Percentiles rank a stretch among this genome's conserved stretches.
phyloP scores from a whole-genome alignment of 1,140 invertebrate species.

The Venustaconcha ellipsiformis region DNA sequence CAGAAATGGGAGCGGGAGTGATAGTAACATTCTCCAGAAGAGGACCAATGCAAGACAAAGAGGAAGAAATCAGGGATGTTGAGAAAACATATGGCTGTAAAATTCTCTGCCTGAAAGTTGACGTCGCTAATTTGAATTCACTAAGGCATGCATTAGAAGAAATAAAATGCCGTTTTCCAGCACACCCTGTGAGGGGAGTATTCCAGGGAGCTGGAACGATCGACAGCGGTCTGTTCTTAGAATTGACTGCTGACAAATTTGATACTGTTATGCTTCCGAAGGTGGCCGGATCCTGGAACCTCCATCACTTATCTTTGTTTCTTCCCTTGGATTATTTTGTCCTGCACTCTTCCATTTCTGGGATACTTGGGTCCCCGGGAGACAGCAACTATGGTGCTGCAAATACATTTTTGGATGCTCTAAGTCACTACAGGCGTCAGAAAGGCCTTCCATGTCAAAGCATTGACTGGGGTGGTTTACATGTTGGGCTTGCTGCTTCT shows the following conservation, averaged over 20 bases:
- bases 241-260: constrained; percentile 11
- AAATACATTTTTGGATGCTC: constrained; percentile 33
- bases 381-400: constrained; percentile 37
- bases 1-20: constrained; percentile 42
- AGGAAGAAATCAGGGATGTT: not conserved
- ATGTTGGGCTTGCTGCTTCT: constrained; percentile 22
- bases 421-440: constrained; percentile 26
- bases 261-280: constrained; percentile 24
- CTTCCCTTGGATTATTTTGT: constrained; percentile 36
- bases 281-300: constrained; percentile 20
- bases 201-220: constrained; percentile 32
- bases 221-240: constrained; percentile 1
- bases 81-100: not conserved
- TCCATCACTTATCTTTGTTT: constrained; percentile 16
- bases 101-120: constrained; percentile 7
- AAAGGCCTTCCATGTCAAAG: constrained; percentile 24
- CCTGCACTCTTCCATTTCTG: constrained; percentile 30
- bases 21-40: constrained; percentile 46
- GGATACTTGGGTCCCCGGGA: constrained; percentile 29
- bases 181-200: constrained; percentile 14
- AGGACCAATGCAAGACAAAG: not conserved
- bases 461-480: constrained; percentile 40
- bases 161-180: not conserved
- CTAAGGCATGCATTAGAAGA: constrained; percentile 4
- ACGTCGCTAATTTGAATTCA: constrained; percentile 18